Evolutionary conservation across 2,113 vertebrate species (phyloP).

Genomic region (Felis chaus): DNA sequence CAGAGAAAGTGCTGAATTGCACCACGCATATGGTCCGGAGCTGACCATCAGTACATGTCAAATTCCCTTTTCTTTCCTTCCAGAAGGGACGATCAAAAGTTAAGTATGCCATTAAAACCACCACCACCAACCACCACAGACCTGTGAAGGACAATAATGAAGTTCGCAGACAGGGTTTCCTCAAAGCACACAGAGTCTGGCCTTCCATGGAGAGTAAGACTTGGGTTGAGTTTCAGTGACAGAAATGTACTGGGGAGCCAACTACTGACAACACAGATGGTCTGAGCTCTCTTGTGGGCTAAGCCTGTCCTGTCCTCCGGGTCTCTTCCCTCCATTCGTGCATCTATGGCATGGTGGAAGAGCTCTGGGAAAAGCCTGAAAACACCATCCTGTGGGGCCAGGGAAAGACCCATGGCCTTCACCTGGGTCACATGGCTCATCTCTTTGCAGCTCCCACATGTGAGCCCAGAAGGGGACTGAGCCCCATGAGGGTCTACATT

Average conservation of each 20-base stretch:
- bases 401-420: accelerated
- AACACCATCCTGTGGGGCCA: too few relatives aligned
- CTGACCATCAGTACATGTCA: background rate
- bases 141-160: background rate
- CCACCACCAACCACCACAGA: background rate
- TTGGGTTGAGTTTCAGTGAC: background rate
- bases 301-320: background rate
- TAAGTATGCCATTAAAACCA: background rate
- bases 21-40: accelerated
- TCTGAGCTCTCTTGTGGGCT: background rate
- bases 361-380: background rate
- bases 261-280: background rate
- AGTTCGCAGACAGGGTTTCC: background rate
- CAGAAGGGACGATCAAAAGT: background rate
- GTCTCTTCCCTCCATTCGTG: background rate
- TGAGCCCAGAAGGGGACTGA: background rate
- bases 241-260: background rate
- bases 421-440: too few relatives aligned
- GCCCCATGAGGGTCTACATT: background rate
- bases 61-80: background rate
- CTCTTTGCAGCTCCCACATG: accelerated
- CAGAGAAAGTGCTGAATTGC: accelerated
- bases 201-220: accelerated
- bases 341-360: too few relatives aligned
- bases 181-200: background rate